A percentile compares a stretch with the other conserved stretches of the same genome.
These are phyloP conservation scores for Thumatha senex DNA, from an alignment of 2,888 invertebrate species.

Conservation along the genomic window DNA sequence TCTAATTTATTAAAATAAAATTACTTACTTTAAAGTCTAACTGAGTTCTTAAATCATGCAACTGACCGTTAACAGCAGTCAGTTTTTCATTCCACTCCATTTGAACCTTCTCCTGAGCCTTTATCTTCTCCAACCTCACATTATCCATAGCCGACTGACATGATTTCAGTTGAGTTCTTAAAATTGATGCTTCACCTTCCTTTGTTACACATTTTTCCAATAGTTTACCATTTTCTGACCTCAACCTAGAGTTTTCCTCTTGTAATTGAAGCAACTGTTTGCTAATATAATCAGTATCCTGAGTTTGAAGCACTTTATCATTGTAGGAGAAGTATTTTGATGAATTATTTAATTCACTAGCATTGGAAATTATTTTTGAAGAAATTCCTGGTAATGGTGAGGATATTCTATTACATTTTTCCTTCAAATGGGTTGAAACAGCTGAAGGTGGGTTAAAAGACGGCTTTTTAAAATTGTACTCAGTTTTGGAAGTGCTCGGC, in stretches of 20 bases:
- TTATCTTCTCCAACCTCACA: constrained; percentile 70
- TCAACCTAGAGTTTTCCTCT: constrained; percentile 70
- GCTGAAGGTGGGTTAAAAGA: constrained; percentile 39
- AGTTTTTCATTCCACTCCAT: constrained; percentile 80
- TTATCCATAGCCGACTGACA: constrained; percentile 69
- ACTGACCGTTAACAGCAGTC: constrained; percentile 59
- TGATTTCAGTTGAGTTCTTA: constrained; percentile 79
- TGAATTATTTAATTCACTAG: constrained; percentile 38
- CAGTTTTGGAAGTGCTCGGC: constrained; percentile 57
- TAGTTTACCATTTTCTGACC: constrained; percentile 71
- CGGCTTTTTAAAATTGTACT: constrained; percentile 67
- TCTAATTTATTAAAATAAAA: too few relatives aligned
- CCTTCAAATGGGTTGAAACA: constrained; percentile 59
- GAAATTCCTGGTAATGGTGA: constrained; percentile 70
- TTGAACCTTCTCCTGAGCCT: constrained; percentile 71
- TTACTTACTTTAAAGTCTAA: constrained; percentile 81
- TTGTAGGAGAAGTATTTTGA: constrained; percentile 59
- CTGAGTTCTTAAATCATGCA: constrained; percentile 74
- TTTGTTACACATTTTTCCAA: constrained; percentile 79
- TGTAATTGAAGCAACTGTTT: constrained; percentile 61
- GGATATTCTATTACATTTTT: constrained; percentile 65
- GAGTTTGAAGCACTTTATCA: constrained; percentile 60
- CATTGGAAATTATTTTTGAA: constrained; percentile 44
- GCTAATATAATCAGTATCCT: constrained; percentile 60
- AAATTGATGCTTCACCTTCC: constrained; percentile 81